Conservation (phyloP, 2,797 vertebrate genomes). For the Argentina silus region DNA sequence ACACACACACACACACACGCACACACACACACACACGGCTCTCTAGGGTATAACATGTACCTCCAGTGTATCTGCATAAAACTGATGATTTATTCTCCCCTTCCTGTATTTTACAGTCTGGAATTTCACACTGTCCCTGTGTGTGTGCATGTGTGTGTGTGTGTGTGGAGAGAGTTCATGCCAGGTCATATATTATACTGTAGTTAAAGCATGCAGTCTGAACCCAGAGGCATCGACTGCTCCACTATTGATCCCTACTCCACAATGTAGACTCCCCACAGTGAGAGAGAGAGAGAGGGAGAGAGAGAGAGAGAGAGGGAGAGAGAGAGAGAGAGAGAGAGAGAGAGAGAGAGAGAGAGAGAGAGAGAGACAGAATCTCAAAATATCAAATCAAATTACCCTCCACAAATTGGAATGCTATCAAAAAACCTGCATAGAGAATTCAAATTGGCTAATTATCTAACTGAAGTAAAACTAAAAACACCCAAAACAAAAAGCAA, state of each 20-base stretch:
- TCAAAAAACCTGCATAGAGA: no score
- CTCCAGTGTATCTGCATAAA: constrained; percentile 5
- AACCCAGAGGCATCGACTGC: not conserved
- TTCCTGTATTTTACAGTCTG: constrained; percentile 7
- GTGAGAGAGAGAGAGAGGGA: constrained; percentile 3
- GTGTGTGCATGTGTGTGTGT: constrained; percentile 8
- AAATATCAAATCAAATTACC: no score
- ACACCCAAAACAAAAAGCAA: no score
- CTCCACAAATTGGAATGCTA: no score
- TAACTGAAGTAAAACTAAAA: no score
- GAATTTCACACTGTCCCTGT: not conserved
- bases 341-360: not conserved
- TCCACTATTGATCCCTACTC: constrained; percentile 27
- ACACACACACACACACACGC: constrained; percentile 2
- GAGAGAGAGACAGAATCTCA: not conserved
- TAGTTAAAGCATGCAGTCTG: constrained; percentile 19
- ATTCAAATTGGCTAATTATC: no score
- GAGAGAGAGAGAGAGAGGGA: not conserved
- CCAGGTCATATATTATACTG: constrained; percentile 20
- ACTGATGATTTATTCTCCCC: constrained; percentile 23
- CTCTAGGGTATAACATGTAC: not conserved
- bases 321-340: not conserved
- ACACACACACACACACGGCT: not conserved
- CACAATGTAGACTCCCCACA: not conserved
- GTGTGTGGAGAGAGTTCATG: not conserved